Percentiles rank a stretch among this genome's conserved stretches.
Conservation (phyloP, 2,888 invertebrate species). For the Meliscaeva auricollis region DNA sequence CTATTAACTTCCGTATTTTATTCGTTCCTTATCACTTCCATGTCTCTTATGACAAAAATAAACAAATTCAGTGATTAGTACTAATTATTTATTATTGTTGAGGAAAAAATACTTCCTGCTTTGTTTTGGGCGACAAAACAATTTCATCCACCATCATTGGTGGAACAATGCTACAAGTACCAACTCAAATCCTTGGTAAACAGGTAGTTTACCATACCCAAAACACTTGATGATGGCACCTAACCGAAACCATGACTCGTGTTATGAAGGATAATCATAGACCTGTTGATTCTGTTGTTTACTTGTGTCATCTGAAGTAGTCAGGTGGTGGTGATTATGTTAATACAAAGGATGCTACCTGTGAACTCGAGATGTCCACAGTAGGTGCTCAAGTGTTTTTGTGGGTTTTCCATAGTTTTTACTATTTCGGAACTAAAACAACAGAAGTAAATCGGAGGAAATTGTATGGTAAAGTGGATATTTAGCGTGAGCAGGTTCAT, state of each 20-base stretch:
- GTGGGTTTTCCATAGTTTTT: slow-evolving; percentile 52
- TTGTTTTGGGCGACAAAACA: neutral
- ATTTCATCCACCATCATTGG: slow-evolving; percentile 4
- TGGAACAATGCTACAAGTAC: slow-evolving; percentile 30
- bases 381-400: slow-evolving; percentile 67
- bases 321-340: slow-evolving; percentile 70
- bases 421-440: neutral
- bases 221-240: slow-evolving; percentile 48
- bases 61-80: slow-evolving; percentile 40
- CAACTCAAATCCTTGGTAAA: slow-evolving; percentile 53
- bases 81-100: slow-evolving; percentile 17
- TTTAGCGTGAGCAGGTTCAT: slow-evolving; percentile 17
- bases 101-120: slow-evolving; percentile 59
- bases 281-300: slow-evolving; percentile 47
- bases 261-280: slow-evolving; percentile 51
- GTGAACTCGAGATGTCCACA: slow-evolving; percentile 49
- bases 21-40: neutral
- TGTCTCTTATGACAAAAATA: slow-evolving; percentile 17
- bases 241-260: slow-evolving; percentile 39
- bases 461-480: slow-evolving; percentile 46
- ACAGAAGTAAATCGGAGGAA: neutral
- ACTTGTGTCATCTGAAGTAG: slow-evolving; percentile 68
- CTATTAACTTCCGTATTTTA: neutral
- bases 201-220: slow-evolving; percentile 64
- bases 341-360: slow-evolving; percentile 59